Conservation (phyloP, 2,113 vertebrate species). For the Engystomops pustulosus region DNA sequence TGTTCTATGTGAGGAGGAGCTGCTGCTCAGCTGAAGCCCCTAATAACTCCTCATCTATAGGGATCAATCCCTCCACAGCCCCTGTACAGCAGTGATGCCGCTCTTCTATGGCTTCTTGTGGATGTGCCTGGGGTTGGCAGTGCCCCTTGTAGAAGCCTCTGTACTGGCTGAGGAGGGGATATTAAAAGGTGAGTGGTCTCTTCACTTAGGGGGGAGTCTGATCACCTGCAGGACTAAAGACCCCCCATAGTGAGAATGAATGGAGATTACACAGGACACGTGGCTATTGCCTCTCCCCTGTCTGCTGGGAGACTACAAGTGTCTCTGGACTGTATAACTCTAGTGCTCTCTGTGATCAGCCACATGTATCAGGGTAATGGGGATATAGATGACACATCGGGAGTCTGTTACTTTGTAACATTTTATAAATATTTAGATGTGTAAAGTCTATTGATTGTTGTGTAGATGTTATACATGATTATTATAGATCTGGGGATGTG, state of each 20-base stretch:
- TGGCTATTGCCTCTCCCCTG: neutral
- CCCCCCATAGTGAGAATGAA: neutral
- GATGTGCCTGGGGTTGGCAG: slow-evolving; percentile 56
- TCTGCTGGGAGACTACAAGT: neutral
- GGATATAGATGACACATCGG: too few species aligned
- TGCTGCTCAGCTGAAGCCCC: too few species aligned
- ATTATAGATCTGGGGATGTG: too few species aligned
- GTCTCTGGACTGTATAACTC: too few species aligned
- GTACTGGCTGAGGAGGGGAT: slow-evolving; percentile 39
- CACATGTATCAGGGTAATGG: too few species aligned
- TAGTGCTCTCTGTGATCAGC: too few species aligned
- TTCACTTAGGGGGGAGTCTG: neutral
- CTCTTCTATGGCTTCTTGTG: slow-evolving; percentile 46
- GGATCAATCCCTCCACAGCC: neutral
- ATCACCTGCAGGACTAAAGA: neutral
- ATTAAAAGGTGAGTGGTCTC: slow-evolving; percentile 63
- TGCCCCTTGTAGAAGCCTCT: slow-evolving; percentile 47
- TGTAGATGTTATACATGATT: too few species aligned
- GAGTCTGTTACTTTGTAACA: too few species aligned
- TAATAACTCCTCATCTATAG: neutral
- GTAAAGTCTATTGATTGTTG: too few species aligned
- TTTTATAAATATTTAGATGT: too few species aligned
- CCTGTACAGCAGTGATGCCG: slow-evolving; percentile 58
- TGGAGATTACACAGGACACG: neutral
- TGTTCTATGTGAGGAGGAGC: too few species aligned